phyloP scores from a whole-genome alignment of 2,113 vertebrate genomes.

The Agelaius tricolor region DNA sequence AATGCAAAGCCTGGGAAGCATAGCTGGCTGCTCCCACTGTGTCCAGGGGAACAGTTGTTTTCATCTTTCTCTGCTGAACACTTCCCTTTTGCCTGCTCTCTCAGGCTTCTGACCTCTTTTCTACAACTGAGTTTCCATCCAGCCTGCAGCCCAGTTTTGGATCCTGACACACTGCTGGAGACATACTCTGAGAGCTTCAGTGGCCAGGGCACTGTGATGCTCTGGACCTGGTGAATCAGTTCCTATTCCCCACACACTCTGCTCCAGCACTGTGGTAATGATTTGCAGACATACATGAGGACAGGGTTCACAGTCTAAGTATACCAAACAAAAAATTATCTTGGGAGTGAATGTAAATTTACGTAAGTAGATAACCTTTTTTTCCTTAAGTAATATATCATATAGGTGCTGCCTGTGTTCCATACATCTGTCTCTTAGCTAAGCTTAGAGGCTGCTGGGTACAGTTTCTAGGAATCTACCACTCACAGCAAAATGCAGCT shows the following conservation, averaged over 20 bases:
- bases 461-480: neutral
- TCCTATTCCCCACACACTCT: neutral
- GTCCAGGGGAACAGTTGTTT: neutral
- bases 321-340: neutral
- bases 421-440: constrained; percentile 9
- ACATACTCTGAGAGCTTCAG: neutral
- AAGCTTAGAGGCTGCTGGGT: neutral
- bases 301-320: neutral
- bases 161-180: neutral
- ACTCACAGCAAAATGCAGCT: neutral
- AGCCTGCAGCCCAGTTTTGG: neutral
- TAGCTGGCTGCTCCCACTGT: neutral
- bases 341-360: constrained; percentile 15
- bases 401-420: neutral
- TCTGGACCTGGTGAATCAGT: neutral
- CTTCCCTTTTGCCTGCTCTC: neutral
- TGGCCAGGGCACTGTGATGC: neutral
- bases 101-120: neutral
- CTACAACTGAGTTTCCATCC: neutral
- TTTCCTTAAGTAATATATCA: neutral
- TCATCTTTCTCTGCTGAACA: neutral
- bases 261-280: neutral
- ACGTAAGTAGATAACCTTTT: constrained; percentile 31
- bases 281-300: constrained; percentile 21
- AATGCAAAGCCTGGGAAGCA: neutral